Evolutionary conservation across 2,113 vertebrate species (phyloP).

Genomic region (Colossoma macropomum): DNA sequence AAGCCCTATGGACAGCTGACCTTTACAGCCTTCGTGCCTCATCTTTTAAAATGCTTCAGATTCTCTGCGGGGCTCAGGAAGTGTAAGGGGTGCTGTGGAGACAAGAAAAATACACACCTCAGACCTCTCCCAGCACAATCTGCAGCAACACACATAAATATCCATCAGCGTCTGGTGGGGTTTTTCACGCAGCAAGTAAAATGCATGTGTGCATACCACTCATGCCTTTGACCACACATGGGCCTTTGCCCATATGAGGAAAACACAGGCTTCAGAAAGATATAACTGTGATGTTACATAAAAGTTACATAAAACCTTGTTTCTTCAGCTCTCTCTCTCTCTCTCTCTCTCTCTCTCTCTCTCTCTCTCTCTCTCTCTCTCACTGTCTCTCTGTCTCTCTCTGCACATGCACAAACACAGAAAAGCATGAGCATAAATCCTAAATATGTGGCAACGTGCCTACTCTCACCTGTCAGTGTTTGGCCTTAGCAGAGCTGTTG

Average conservation of each 20-base stretch:
- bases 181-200: not conserved
- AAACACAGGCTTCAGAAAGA: conserved; percentile 12
- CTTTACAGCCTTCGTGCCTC: conserved; percentile 26
- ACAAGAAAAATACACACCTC: conserved; percentile 23
- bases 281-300: conserved; percentile 10
- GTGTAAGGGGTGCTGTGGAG: conserved; percentile 22
- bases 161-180: conserved; percentile 1
- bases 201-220: conserved; percentile 12
- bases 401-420: not conserved
- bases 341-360: not conserved
- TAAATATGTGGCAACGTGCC: conserved; percentile 39
- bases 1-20: conserved; percentile 12
- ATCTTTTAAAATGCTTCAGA: conserved; percentile 48
- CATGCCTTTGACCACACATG: conserved; percentile 35
- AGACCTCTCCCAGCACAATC: not conserved
- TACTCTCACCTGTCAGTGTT: conserved; percentile 43
- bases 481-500: conserved; percentile 32
- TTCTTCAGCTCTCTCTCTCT: not conserved
- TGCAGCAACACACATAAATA: conserved; percentile 33
- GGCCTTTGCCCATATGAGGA: conserved; percentile 17
- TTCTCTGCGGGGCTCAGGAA: conserved; percentile 37
- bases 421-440: conserved; percentile 10
- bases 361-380: conserved; percentile 11
- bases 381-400: conserved; percentile 10
- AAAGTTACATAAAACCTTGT: conserved; percentile 13